Conservation (phyloP, 2,797 vertebrate species). For the Lagocephalus sceleratus region DNA sequence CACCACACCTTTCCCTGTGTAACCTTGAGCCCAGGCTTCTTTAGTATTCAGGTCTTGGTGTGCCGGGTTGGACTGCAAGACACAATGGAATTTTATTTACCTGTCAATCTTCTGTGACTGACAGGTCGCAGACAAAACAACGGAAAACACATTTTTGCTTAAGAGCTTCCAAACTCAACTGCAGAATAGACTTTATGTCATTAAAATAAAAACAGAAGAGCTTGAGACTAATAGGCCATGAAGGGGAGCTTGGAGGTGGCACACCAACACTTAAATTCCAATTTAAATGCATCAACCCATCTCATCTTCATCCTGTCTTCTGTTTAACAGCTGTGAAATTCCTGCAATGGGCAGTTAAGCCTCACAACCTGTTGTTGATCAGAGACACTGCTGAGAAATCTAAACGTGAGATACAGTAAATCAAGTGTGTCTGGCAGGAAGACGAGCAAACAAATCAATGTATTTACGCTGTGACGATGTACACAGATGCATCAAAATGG, state of each 20-base stretch:
- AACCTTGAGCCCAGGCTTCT: conserved; percentile 92
- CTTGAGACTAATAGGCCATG: conserved; percentile 6
- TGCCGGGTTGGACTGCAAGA: conserved; percentile 79
- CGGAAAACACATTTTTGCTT: conserved; percentile 4
- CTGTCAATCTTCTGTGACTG: conserved; percentile 40
- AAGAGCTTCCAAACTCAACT: conserved; percentile 7
- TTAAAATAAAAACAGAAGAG: conserved; percentile 7
- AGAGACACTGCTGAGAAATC: conserved; percentile 22
- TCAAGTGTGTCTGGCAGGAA: too few relatives aligned
- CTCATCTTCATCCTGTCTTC: conserved; percentile 4
- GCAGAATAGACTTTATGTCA: conserved; percentile 11
- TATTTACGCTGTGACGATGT: too few relatives aligned
- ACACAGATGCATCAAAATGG: not conserved
- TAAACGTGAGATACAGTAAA: too few relatives aligned
- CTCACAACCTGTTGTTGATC: conserved; percentile 28
- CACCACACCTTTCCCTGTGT: conserved; percentile 89
- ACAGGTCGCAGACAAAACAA: conserved; percentile 19
- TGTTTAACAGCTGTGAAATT: too few relatives aligned
- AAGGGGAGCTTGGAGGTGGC: conserved; percentile 13
- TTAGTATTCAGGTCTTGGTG: conserved; percentile 90
- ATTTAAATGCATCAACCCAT: conserved; percentile 24
- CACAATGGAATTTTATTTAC: conserved; percentile 41
- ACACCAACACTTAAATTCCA: conserved; percentile 22
- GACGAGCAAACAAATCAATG: too few relatives aligned
- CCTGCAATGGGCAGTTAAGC: too few relatives aligned